phyloP scores from a whole-genome alignment of 2,888 invertebrate species.

The Cyclophora albipunctata region DNA sequence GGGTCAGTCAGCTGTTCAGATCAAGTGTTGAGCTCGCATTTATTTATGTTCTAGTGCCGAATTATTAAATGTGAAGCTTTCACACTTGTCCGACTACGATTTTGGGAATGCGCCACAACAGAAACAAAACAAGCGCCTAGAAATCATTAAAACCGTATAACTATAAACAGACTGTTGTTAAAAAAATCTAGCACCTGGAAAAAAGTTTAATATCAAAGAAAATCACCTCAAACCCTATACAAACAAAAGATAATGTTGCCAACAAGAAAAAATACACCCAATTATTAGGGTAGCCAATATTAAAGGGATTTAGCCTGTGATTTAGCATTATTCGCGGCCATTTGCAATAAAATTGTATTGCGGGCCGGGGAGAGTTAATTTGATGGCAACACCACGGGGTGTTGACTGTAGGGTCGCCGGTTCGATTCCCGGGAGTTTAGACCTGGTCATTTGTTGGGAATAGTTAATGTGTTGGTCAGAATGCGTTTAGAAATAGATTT shows the following conservation, averaged over 20 bases:
- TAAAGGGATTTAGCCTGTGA: conserved; percentile 53
- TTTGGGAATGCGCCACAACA: too few relatives aligned
- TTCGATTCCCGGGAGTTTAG: conserved; percentile 43
- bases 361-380: conserved; percentile 56
- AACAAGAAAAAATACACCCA: conserved; percentile 35
- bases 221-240: conserved; percentile 34
- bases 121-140: too few relatives aligned
- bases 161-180: too few relatives aligned
- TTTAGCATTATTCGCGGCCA: conserved; percentile 58
- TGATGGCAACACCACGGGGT: conserved; percentile 35
- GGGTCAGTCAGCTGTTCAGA: too few relatives aligned
- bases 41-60: too few relatives aligned
- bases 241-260: conserved; percentile 54
- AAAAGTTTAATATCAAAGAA: too few relatives aligned
- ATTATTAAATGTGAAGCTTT: too few relatives aligned
- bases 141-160: too few relatives aligned
- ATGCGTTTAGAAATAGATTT: background rate
- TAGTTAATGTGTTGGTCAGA: conserved; percentile 9
- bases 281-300: conserved; percentile 40
- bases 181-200: too few relatives aligned
- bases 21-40: too few relatives aligned
- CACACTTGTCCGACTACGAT: too few relatives aligned
- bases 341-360: conserved; percentile 65
- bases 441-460: conserved; percentile 4
- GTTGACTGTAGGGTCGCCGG: conserved; percentile 24